Base-by-base conservation (phyloP, 1,140 invertebrate genomes). In the Berghia stephanieae region DNA sequence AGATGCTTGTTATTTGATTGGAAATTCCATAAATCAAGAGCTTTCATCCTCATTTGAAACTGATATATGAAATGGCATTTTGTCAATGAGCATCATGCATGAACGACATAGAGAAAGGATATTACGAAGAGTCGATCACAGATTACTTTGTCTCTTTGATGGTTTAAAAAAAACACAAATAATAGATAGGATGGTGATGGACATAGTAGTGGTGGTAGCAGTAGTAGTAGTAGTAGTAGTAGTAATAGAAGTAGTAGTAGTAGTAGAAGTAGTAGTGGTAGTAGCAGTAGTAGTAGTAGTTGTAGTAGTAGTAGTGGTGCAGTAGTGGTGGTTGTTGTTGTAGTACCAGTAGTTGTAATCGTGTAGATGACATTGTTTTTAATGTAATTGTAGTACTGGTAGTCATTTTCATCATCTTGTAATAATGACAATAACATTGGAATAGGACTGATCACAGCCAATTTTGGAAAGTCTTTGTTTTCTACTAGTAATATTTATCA, bases 141-240 rank as follows among this genome's bases (percentile, higher is more conserved):
- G 3, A 49, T 73, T 31, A 46, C 76, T 27, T 52, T 78, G 16
- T 78, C 76, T 80, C 63, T 52, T 27, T 46, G 60, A 2, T 78
- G 79, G 75, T 73, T 73, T 46, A 78, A 78, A 42, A 80, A 24
- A 16, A 80, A 63, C 77, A 80, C 38, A 42, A 78, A 2, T 80
- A 76, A 60, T n/a, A 16, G 4, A 55, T 44, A 24, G 78, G 77
- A 73, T 75, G 78, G 42, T 36, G 72, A 49, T 75, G 69, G 46
- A 78, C 73, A 77, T 76, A 80, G 60, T 67, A 78, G 46, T 76
- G 78, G 43, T 76, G 73, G 16, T 75, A 78, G 75, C 79, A 76
- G 16, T 72, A 78, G 42, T 78, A 79, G 31, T 76, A 80, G 18
- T 36, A 72, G 38, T 76, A 76, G 1, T 34, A 79, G 52, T 74